Percentiles rank a stretch among this genome's conserved stretches.
Evolutionary conservation across 1,140 invertebrate species (phyloP).

Genomic region (Drosophila persimilis): DNA sequence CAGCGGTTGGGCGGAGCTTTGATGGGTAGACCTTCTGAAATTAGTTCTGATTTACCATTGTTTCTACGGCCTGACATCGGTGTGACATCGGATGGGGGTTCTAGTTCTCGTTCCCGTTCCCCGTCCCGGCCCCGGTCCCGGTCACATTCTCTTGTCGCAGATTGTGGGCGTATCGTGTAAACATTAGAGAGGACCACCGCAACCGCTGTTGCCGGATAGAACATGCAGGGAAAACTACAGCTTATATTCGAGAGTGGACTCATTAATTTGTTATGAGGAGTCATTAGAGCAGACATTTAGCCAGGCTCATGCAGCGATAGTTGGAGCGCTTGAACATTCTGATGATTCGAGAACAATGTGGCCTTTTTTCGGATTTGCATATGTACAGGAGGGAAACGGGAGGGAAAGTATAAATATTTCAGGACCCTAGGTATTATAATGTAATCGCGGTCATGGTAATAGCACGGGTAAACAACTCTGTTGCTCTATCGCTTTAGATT

Average conservation of each 20-base stretch:
- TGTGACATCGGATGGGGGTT: constrained; percentile 39
- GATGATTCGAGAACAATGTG: too few species aligned
- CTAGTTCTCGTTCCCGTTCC: too few species aligned
- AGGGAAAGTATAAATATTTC: too few species aligned
- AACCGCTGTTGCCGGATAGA: constrained; percentile 44
- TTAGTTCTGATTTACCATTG: constrained; percentile 60
- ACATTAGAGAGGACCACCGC: constrained; percentile 33
- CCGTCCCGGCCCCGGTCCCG: neutral
- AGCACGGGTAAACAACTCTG: too few species aligned
- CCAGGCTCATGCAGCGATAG: too few species aligned
- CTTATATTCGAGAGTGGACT: neutral
- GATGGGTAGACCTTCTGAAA: constrained; percentile 23
- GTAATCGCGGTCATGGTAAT: too few species aligned
- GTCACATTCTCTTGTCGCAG: constrained; percentile 30
- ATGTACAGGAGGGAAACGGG: too few species aligned
- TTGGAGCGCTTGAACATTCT: too few species aligned
- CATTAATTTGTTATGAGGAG: constrained; percentile 1
- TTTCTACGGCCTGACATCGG: constrained; percentile 32
- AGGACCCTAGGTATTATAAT: too few species aligned
- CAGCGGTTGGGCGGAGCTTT: constrained; percentile 42
- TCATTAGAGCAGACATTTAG: too few species aligned
- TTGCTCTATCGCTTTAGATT: too few species aligned
- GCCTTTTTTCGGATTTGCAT: too few species aligned
- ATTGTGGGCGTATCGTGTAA: constrained; percentile 41
- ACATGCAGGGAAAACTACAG: constrained; percentile 24